These are phyloP conservation scores for Scaptomyza hsui DNA, from an alignment of 1,140 invertebrate genomes.

Conservation along the genomic window DNA sequence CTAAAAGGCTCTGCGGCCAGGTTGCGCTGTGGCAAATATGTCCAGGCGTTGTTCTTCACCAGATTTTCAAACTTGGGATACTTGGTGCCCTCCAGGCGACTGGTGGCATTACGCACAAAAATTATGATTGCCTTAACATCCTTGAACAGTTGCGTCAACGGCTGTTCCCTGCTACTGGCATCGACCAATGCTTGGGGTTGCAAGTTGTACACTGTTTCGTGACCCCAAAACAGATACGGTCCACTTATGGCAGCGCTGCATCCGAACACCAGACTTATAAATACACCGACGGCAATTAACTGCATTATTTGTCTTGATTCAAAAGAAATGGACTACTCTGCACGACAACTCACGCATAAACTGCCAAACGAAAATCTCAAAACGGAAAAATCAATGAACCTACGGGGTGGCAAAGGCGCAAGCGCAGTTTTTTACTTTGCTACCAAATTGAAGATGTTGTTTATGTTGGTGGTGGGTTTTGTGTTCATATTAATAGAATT, in stretches of 20 bases:
- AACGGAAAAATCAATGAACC: conserved; percentile 37
- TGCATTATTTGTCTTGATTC: conserved; percentile 50
- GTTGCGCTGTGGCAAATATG: conserved; percentile 85
- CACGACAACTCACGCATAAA: conserved; percentile 1
- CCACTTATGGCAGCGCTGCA: conserved; percentile 79
- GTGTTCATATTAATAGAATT: background rate
- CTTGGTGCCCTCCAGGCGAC: conserved; percentile 65
- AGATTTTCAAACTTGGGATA: conserved; percentile 77
- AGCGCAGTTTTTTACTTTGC: conserved; percentile 11
- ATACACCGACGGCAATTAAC: conserved; percentile 42
- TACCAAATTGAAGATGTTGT: conserved; percentile 4
- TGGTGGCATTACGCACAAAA: conserved; percentile 75
- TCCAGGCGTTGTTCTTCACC: conserved; percentile 83
- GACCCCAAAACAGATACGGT: conserved; percentile 86
- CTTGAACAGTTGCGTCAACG: conserved; percentile 83
- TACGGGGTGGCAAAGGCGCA: conserved; percentile 12
- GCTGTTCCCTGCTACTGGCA: conserved; percentile 81
- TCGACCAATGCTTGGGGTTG: conserved; percentile 85
- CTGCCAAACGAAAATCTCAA: conserved; percentile 21
- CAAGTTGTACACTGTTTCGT: conserved; percentile 84
- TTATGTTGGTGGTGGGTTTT: conserved; percentile 26
- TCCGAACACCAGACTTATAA: conserved; percentile 50
- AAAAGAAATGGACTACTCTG: conserved; percentile 12
- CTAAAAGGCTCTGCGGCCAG: conserved; percentile 85
- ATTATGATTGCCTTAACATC: conserved; percentile 76